Evolutionary conservation across 2,113 vertebrate species (phyloP).

Genomic region (Saguinus midas): DNA sequence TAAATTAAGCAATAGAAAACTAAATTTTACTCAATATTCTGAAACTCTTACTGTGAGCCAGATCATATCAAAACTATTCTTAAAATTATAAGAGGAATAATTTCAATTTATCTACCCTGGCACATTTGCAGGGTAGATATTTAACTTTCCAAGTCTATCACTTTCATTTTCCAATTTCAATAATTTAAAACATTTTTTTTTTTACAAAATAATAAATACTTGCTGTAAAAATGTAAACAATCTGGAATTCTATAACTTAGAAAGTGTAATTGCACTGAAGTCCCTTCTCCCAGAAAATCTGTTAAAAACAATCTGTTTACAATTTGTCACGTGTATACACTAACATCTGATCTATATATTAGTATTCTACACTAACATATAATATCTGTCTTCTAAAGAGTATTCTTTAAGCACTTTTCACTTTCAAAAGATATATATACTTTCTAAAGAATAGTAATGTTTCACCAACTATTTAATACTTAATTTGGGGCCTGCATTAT

Average conservation of each 20-base stretch:
- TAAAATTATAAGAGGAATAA: not conserved
- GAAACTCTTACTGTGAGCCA: not conserved
- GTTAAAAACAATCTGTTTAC: conserved; percentile 24
- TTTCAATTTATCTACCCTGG: not conserved
- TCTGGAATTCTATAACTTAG: conserved; percentile 21
- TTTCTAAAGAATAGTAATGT: conserved; percentile 1
- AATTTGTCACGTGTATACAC: not conserved
- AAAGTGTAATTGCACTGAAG: not conserved
- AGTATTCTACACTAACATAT: not conserved
- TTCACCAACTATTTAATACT: conserved; percentile 41
- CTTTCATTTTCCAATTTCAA: not conserved
- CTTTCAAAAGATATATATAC: not conserved
- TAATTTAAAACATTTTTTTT: not conserved
- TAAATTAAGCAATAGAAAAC: conserved; percentile 36
- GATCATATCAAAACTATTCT: not conserved
- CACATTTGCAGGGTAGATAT: not conserved
- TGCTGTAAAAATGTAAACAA: conserved; percentile 36
- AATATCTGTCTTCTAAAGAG: not conserved
- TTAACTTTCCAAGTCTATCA: conserved; percentile 26
- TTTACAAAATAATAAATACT: conserved; percentile 40
- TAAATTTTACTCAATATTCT: conserved; percentile 26
- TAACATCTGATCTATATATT: not conserved
- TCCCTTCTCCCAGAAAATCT: not conserved
- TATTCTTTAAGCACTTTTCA: not conserved
- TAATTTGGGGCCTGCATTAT: not conserved